phyloP scores from a whole-genome alignment of 2,113 vertebrate genomes.

The Capreolus pygargus region DNA sequence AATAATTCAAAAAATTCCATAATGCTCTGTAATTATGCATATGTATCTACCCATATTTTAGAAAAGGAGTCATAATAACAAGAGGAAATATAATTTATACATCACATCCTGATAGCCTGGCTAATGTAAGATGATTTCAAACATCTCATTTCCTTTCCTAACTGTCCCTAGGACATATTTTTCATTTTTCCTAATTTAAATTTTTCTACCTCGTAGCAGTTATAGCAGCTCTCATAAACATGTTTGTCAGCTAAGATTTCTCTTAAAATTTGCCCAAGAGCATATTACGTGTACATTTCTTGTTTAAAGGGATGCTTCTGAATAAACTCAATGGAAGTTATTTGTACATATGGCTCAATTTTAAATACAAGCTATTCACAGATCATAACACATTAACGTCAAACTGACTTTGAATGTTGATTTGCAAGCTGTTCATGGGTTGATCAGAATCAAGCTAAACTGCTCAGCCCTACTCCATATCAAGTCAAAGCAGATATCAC shows the following conservation, averaged over 20 bases:
- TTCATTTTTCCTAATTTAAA: conserved; percentile 63
- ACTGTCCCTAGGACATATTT: conserved; percentile 52
- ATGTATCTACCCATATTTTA: neutral
- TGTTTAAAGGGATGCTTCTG: conserved; percentile 55
- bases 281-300: conserved; percentile 47
- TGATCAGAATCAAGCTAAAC: conserved; percentile 4
- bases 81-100: conserved; percentile 21
- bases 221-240: conserved; percentile 39
- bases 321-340: conserved; percentile 57
- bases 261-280: conserved; percentile 63
- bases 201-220: conserved; percentile 36
- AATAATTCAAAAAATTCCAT: neutral
- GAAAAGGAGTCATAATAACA: conserved; percentile 13
- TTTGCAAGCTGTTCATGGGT: conserved; percentile 41
- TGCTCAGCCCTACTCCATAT: neutral
- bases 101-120: neutral
- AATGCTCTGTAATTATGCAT: neutral
- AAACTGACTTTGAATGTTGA: conserved; percentile 47
- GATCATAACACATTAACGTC: conserved; percentile 53
- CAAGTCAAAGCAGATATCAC: neutral
- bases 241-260: conserved; percentile 61
- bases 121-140: conserved; percentile 42
- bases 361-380: conserved; percentile 67
- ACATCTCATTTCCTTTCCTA: neutral
- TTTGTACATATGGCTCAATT: conserved; percentile 70